Percentiles rank a stretch among this genome's conserved stretches.
Evolutionary conservation across 2,888 invertebrate species (phyloP).

Genomic region (Cerastoderma edule): DNA sequence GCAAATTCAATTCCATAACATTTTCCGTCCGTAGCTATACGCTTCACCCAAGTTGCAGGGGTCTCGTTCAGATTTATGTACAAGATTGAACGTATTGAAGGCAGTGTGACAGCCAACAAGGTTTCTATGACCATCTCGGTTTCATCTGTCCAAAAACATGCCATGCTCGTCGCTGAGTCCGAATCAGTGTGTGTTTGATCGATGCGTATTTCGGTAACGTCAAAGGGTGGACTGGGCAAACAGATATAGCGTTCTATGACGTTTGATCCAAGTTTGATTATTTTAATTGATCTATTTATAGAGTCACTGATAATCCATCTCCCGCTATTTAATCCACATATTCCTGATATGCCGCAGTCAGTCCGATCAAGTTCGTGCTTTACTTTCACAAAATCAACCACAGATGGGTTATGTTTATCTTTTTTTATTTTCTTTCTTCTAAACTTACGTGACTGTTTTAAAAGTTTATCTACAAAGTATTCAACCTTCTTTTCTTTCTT

Average conservation of each 20-base stretch:
- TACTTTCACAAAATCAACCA: not conserved
- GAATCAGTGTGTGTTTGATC: not conserved
- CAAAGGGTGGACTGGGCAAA: not conserved
- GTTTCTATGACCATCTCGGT: not conserved
- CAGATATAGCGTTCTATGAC: conserved; percentile 4
- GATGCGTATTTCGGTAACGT: conserved; percentile 6
- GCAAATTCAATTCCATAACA: conserved; percentile 1
- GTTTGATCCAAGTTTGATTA: not conserved
- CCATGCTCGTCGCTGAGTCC: conserved; percentile 9
- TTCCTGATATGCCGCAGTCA: conserved; percentile 4
- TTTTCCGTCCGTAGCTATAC: not conserved
- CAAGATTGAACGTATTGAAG: not conserved
- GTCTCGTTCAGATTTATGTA: not conserved
- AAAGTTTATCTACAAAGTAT: no score
- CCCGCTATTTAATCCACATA: not conserved
- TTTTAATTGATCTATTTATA: conserved; percentile 10
- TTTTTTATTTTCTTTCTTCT: no score
- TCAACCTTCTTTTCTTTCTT: no score
- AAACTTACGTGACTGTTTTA: no score
- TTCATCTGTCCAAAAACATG: conserved; percentile 1
- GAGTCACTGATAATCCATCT: not conserved
- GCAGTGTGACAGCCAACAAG: conserved; percentile 3
- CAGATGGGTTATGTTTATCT: no score
- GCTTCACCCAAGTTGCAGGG: not conserved
- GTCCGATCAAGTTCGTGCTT: conserved; percentile 14